Percentiles rank a stretch among this genome's conserved stretches.
These are phyloP conservation scores for Bombus difficillimus DNA, from an alignment of 1,140 invertebrate species.

Conservation along the genomic window DNA sequence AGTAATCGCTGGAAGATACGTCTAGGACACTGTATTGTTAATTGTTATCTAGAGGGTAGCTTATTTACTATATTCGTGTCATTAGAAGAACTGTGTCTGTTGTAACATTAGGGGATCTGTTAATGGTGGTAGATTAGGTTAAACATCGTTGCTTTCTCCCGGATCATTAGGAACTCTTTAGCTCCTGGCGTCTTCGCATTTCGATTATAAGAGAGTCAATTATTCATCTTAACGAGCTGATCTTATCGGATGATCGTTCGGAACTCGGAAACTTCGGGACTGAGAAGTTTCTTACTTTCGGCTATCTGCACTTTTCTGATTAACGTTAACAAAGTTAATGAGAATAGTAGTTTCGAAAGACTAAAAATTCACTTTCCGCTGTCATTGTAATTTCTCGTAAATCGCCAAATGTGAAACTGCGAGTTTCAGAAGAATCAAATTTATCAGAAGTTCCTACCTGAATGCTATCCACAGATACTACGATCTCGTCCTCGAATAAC, in stretches of 20 bases:
- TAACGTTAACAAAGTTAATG: too few species aligned
- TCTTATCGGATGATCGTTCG: conserved; percentile 40
- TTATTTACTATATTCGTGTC: too few species aligned
- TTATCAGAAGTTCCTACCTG: fast-evolving
- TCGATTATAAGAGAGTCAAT: neutral
- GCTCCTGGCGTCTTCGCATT: neutral
- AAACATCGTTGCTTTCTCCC: conserved; percentile 7
- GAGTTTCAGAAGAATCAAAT: too few species aligned
- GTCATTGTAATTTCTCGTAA: too few species aligned
- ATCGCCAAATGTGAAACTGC: too few species aligned
- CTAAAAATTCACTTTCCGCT: too few species aligned
- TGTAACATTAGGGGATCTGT: neutral
- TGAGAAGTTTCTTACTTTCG: neutral
- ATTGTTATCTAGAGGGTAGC: too few species aligned
- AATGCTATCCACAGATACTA: too few species aligned
- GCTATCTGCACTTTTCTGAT: neutral
- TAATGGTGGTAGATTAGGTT: conserved; percentile 14
- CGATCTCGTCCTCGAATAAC: too few species aligned
- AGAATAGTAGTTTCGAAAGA: too few species aligned
- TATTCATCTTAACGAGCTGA: conserved; percentile 54
- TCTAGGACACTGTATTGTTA: too few species aligned
- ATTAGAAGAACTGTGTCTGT: neutral
- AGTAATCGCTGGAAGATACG: too few species aligned
- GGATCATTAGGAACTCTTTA: conserved; percentile 33
- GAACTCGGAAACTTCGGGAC: neutral